Evolutionary conservation across 2,888 invertebrate species (phyloP).

Genomic region (Dicycla oo): DNA sequence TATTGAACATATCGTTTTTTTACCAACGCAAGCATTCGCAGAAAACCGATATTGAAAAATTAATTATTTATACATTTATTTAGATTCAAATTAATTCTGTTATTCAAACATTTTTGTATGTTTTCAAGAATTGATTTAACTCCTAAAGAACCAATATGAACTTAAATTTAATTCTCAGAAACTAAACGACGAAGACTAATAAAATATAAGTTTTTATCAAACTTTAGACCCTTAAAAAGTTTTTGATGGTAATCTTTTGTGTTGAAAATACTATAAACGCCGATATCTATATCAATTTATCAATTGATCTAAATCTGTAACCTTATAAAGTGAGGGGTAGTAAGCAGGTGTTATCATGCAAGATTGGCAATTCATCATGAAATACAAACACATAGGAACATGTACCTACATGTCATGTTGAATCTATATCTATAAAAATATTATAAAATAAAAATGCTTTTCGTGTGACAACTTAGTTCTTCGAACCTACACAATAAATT

Average conservation of each 20-base stretch:
- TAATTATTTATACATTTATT: not conserved
- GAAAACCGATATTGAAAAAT: not conserved
- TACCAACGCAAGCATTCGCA: not conserved
- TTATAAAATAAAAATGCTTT: not conserved
- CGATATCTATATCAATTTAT: not conserved
- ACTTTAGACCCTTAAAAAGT: constrained; percentile 35
- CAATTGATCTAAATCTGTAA: constrained; percentile 3
- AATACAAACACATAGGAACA: not conserved
- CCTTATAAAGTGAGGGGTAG: not conserved
- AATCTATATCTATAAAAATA: not conserved
- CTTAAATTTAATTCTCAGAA: constrained; percentile 1
- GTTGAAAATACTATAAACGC: not conserved
- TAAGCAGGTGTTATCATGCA: not conserved
- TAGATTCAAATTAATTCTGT: not conserved
- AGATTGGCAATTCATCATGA: not conserved
- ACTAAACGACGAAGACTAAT: not conserved
- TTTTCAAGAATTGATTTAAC: constrained; percentile 2
- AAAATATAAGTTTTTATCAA: constrained; percentile 1
- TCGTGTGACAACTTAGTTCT: not conserved
- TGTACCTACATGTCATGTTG: not conserved
- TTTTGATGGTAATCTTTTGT: constrained; percentile 11
- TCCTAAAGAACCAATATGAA: not conserved
- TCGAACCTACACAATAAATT: not conserved
- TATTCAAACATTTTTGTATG: not conserved
- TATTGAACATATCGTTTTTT: not conserved